Conservation (phyloP, 2,113 vertebrate species). For the Seriola rivoliana region DNA sequence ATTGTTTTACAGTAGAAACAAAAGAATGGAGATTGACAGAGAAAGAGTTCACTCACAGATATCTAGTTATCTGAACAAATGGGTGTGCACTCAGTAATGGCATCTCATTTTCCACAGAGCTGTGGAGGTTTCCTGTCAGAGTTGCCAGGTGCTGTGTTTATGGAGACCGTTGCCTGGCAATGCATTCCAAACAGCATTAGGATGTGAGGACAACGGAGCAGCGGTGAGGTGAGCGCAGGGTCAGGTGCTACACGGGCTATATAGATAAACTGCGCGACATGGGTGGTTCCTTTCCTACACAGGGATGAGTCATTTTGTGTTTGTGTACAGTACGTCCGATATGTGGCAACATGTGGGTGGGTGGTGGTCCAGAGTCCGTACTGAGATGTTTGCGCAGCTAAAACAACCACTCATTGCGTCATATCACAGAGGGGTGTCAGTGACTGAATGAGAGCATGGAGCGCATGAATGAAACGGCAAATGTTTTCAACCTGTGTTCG, state of each 20-base stretch:
- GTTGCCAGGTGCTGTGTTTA: slow-evolving; percentile 83
- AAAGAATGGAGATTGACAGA: slow-evolving; percentile 20
- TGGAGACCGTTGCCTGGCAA: slow-evolving; percentile 77
- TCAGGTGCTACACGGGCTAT: slow-evolving; percentile 43
- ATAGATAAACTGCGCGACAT: slow-evolving; percentile 35
- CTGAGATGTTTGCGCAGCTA: slow-evolving; percentile 72
- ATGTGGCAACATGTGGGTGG: slow-evolving; percentile 68
- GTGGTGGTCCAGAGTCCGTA: slow-evolving; percentile 71
- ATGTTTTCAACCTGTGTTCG: slow-evolving; percentile 10
- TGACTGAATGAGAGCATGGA: slow-evolving; percentile 41
- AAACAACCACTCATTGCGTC: slow-evolving; percentile 55
- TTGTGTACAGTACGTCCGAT: slow-evolving; percentile 53
- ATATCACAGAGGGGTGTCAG: slow-evolving; percentile 56
- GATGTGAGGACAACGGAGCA: slow-evolving; percentile 44
- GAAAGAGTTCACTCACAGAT: slow-evolving; percentile 21
- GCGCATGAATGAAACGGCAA: slow-evolving; percentile 27
- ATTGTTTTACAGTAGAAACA: slow-evolving; percentile 7
- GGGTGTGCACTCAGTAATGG: slow-evolving; percentile 55
- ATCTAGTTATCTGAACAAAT: slow-evolving; percentile 59
- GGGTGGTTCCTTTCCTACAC: slow-evolving; percentile 46
- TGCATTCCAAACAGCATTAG: slow-evolving; percentile 79
- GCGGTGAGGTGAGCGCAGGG: slow-evolving; percentile 59
- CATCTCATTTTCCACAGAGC: slow-evolving; percentile 75
- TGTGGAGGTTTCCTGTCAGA: slow-evolving; percentile 77
- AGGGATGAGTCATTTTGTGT: slow-evolving; percentile 66